phyloP scores from a whole-genome alignment of 2,888 invertebrate species.

The Bruchidius siliquastri region DNA sequence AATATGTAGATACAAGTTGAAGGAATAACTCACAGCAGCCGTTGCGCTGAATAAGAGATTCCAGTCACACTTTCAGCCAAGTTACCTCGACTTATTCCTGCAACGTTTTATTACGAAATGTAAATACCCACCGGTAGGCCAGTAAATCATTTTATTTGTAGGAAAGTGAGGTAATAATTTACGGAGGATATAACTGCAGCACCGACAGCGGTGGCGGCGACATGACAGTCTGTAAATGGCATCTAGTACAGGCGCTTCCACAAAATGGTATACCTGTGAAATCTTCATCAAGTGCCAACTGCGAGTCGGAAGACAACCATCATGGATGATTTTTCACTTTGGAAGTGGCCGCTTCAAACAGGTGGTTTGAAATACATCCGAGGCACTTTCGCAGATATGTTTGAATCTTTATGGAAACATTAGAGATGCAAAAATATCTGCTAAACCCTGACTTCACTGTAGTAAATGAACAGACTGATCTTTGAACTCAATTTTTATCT shows the following conservation, averaged over 20 bases:
- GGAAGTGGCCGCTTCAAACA: too few relatives aligned
- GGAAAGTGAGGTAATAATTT: conserved; percentile 41
- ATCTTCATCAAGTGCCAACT: too few relatives aligned
- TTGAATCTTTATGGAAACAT: too few relatives aligned
- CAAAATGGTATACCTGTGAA: too few relatives aligned
- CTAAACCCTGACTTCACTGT: too few relatives aligned
- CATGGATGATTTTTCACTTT: too few relatives aligned
- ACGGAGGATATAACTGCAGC: conserved; percentile 37
- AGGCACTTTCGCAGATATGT: too few relatives aligned
- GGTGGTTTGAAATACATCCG: too few relatives aligned
- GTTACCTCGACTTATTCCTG: not conserved
- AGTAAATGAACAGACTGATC: too few relatives aligned
- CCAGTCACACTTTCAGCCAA: not conserved
- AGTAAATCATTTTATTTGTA: conserved; percentile 38
- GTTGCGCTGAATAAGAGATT: not conserved
- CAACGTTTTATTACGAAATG: conserved; percentile 15
- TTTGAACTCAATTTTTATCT: too few relatives aligned
- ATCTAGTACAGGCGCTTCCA: not conserved
- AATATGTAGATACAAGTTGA: not conserved
- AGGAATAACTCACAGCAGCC: not conserved
- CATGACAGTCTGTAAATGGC: not conserved
- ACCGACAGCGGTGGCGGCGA: not conserved
- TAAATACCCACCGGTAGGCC: conserved; percentile 17
- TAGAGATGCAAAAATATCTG: too few relatives aligned
- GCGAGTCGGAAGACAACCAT: too few relatives aligned